Evolutionary conservation across 2,797 vertebrate genomes (phyloP), one percentile per base, ranked within the genome.

Genomic region (Siniperca undulata): DNA sequence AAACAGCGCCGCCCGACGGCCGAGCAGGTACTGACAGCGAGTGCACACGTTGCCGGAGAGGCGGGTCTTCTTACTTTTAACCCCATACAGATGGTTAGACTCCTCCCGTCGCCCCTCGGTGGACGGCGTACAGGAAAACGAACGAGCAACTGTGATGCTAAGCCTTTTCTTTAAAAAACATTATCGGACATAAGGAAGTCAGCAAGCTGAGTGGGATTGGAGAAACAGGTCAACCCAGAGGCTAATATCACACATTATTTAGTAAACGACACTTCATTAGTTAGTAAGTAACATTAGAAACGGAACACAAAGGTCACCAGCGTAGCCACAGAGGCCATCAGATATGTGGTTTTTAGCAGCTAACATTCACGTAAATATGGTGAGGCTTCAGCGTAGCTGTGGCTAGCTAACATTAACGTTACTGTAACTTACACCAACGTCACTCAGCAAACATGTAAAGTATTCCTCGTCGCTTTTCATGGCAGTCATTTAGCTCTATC

Each of bases 121-220:
- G 30, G 7, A 36, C 7, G 1, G 0, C 0, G 12, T 52, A 10
- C 12, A 3, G 0, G 0, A 60, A 89, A 93, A 73, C 80, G n/a
- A 91, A 65, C 84, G 2, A 14, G 0, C 0, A 7, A 1, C 4
- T 22, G 55, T 81, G 84, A 88, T 55, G 81, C 16, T 1, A 7
- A 5, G 8, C 22, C 11, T 82, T 86, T 76, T 22, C 34, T 91
- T 91, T 66, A 24, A 90, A 90, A 93, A 91, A 87, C 74, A 66
- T 13, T 56, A 34, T 34, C 59, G 27, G 22, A 42, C 24, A 80
- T 12, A 8, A 87, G 91, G 90, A 92, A 92, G 90, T 89, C 50
- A 67, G 34, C 19, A 5, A 2, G 16, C 14, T 61, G 9, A 67
- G 12, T 0, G 3, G 7, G 2, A 7, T n/a, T n/a, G 11, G 12